Conservation (phyloP, 2,113 vertebrate genomes). For the Orycteropus afer region DNA sequence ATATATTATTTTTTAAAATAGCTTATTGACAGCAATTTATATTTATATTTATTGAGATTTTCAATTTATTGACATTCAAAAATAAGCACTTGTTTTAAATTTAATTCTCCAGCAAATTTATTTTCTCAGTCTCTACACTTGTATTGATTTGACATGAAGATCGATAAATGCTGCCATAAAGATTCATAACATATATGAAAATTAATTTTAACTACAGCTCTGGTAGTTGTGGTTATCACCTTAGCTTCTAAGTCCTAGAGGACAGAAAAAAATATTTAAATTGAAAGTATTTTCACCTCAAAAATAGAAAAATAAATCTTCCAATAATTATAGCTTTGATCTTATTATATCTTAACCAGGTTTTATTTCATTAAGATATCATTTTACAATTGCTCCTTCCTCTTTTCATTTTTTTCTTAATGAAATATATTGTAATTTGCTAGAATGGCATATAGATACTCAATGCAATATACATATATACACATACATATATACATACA, state of each 20-base stretch:
- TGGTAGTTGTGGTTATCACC: background rate
- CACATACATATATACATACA: no score
- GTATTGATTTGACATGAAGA: background rate
- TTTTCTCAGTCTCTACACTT: background rate
- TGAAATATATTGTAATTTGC: background rate
- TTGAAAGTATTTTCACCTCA: background rate
- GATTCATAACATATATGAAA: background rate
- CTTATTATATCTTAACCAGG: slow-evolving; percentile 1
- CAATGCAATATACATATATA: no score
- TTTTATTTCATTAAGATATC: slow-evolving; percentile 33
- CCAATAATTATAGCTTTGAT: background rate
- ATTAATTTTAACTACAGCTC: background rate
- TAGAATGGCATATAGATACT: background rate
- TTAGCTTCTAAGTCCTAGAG: background rate
- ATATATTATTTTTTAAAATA: background rate
- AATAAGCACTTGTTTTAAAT: slow-evolving; percentile 27
- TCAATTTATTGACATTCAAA: slow-evolving; percentile 13
- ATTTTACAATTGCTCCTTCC: background rate
- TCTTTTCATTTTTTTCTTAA: background rate
- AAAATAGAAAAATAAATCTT: background rate
- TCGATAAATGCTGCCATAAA: background rate
- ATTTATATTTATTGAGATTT: slow-evolving; percentile 22
- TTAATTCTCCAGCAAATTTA: slow-evolving; percentile 20
- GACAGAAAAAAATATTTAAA: background rate
- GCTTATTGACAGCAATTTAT: background rate